These are phyloP conservation scores for Cenopis cana DNA, from an alignment of 2,888 invertebrate genomes.

Conservation along the genomic window DNA sequence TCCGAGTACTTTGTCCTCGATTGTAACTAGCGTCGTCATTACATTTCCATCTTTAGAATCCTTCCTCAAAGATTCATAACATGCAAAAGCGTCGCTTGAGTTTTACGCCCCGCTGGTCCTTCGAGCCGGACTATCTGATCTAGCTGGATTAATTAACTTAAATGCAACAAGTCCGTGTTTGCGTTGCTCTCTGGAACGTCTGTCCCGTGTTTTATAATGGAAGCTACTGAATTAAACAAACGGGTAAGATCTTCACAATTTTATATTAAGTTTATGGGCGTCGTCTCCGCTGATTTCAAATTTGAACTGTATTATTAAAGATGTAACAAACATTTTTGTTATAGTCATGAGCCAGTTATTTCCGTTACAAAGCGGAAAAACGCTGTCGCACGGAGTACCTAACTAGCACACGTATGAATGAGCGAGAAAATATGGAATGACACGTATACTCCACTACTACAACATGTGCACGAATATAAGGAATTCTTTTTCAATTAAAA, in stretches of 20 bases:
- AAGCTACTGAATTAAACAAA: conserved; percentile 77
- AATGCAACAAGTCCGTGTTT: conserved; percentile 84
- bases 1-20: not conserved
- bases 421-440: too few relatives aligned
- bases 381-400: too few relatives aligned
- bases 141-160: conserved; percentile 81
- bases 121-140: conserved; percentile 75
- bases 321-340: not conserved
- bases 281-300: conserved; percentile 26
- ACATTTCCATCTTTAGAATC: conserved; percentile 21
- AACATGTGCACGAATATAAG: too few relatives aligned
- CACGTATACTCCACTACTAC: too few relatives aligned
- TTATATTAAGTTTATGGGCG: conserved; percentile 42
- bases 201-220: conserved; percentile 79
- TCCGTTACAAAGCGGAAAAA: too few relatives aligned
- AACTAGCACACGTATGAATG: too few relatives aligned
- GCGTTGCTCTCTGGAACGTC: conserved; percentile 76
- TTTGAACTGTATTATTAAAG: conserved; percentile 24
- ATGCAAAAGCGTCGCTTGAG: conserved; percentile 36
- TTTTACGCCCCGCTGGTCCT: conserved; percentile 62
- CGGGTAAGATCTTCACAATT: conserved; percentile 57
- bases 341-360: not conserved
- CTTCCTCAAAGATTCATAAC: conserved; percentile 27
- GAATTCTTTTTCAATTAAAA: too few relatives aligned
- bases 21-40: not conserved